Evolutionary conservation across 2,797 vertebrate genomes (phyloP).

Genomic region (Eulemur mongoz): DNA sequence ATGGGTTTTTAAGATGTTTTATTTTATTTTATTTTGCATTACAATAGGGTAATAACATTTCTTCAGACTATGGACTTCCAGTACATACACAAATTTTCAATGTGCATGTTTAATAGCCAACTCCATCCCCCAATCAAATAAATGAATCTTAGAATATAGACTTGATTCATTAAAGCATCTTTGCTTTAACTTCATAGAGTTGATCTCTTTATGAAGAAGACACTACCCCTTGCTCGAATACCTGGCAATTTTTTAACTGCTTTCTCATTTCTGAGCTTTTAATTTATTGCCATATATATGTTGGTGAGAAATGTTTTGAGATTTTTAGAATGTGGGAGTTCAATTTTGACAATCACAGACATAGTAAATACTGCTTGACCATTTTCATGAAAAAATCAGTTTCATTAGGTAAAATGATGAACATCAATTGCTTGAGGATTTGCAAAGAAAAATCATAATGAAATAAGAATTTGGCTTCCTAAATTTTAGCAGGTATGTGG

Average conservation of each 20-base stretch:
- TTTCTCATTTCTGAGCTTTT: constrained; percentile 47
- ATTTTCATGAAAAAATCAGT: constrained; percentile 64
- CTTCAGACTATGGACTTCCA: background rate
- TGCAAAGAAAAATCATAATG: background rate
- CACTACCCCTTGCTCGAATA: background rate
- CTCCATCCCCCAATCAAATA: background rate
- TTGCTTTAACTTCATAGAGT: too few relatives aligned
- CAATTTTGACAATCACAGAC: constrained; percentile 26
- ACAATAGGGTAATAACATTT: background rate
- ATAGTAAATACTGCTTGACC: constrained; percentile 65
- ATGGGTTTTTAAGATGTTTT: background rate
- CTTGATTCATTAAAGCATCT: background rate
- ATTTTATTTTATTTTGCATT: background rate
- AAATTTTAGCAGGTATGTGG: background rate
- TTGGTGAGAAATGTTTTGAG: constrained; percentile 59
- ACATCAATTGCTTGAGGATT: background rate
- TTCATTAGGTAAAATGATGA: background rate
- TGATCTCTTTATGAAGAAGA: background rate
- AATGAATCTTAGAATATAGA: background rate
- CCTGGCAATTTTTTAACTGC: background rate
- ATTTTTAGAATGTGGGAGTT: background rate
- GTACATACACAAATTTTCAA: background rate
- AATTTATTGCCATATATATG: constrained; percentile 24
- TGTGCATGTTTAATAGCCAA: background rate
- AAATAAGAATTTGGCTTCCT: background rate